Percentiles rank a stretch among this genome's conserved stretches.
Conservation (phyloP, 2,888 invertebrate species). For the Strigamia maritima region DNA sequence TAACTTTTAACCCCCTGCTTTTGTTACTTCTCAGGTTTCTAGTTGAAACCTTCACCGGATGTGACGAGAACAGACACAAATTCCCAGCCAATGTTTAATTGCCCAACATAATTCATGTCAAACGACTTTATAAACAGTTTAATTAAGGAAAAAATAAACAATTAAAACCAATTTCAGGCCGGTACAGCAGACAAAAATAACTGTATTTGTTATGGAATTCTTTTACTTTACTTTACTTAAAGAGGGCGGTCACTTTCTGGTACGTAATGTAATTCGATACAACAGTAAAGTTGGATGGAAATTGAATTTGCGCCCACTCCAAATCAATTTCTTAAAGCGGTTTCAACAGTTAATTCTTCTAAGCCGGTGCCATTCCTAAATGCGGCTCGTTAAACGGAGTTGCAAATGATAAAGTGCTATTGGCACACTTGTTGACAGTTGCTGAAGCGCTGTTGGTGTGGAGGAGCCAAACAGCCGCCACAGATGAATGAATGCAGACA, state of each 20-base stretch:
- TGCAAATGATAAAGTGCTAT: not conserved
- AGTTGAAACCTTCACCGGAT: not conserved
- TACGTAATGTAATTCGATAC: no score
- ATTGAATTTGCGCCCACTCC: not conserved
- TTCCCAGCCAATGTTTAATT: not conserved
- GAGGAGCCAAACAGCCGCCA: constrained; percentile 19
- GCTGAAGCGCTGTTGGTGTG: constrained; percentile 4
- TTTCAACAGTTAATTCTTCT: constrained; percentile 1
- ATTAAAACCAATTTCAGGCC: not conserved
- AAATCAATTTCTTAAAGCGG: not conserved
- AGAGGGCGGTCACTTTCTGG: no score
- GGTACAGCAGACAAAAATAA: not conserved
- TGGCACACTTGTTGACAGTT: constrained; percentile 23
- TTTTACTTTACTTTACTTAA: not conserved
- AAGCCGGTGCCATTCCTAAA: not conserved
- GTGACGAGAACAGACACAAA: not conserved
- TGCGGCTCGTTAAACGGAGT: constrained; percentile 11
- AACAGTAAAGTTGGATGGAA: not conserved
- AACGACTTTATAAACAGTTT: not conserved
- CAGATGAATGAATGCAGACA: constrained; percentile 23
- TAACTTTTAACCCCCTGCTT: not conserved
- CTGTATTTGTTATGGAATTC: not conserved
- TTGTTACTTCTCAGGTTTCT: not conserved
- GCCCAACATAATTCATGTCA: not conserved
- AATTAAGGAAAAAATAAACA: not conserved